Conservation (phyloP, 2,113 vertebrate genomes). For the Entomyzon cyanotis region DNA sequence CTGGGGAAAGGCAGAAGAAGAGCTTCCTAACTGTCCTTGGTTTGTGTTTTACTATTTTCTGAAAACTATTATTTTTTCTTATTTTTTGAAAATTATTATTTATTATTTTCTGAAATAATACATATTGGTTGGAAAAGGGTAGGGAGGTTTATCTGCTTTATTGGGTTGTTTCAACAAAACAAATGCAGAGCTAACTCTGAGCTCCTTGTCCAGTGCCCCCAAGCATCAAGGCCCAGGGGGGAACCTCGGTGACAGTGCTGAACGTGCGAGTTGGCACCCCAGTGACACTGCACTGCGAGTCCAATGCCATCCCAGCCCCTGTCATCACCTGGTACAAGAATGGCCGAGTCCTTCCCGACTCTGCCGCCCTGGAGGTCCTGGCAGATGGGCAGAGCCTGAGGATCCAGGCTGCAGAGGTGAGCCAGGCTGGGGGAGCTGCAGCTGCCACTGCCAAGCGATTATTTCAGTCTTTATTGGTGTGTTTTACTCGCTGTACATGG, state of each 20-base stretch:
- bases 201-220: slow-evolving; percentile 83
- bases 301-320: slow-evolving; percentile 90
- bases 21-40: slow-evolving; percentile 89
- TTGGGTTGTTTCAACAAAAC: neutral
- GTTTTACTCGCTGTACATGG: accelerated
- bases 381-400: slow-evolving; percentile 81
- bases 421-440: neutral
- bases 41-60: slow-evolving; percentile 59
- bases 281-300: slow-evolving; percentile 84
- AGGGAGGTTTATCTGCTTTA: neutral
- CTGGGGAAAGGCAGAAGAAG: slow-evolving; percentile 88
- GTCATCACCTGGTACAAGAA: slow-evolving; percentile 94
- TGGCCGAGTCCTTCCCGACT: slow-evolving; percentile 75
- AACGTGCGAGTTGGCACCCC: slow-evolving; percentile 79
- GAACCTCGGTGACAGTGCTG: slow-evolving; percentile 79
- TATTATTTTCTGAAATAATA: neutral
- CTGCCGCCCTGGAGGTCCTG: slow-evolving; percentile 73
- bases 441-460: neutral
- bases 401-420: slow-evolving; percentile 86
- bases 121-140: neutral
- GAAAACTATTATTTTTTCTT: too few species aligned
- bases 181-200: neutral
- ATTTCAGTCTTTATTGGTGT: neutral
- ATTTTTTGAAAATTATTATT: too few species aligned
- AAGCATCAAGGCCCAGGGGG: slow-evolving; percentile 84